These are phyloP conservation scores for Rhaphigaster nebulosa DNA, from an alignment of 2,888 invertebrate species.

Conservation along the genomic window DNA sequence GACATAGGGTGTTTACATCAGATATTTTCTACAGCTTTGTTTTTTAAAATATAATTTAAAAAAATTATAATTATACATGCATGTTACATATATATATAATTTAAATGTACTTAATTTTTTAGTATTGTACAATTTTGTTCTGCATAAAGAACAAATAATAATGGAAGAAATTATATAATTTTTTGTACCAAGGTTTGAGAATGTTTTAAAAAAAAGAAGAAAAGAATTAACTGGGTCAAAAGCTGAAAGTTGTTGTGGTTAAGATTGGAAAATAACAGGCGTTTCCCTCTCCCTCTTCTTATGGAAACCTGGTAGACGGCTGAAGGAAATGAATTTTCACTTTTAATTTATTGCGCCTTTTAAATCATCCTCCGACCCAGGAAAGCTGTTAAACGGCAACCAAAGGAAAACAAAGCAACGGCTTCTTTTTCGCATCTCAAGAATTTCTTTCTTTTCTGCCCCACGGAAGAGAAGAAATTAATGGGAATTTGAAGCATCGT, in stretches of 20 bases:
- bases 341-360: conserved; percentile 45
- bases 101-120: no score
- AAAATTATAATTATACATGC: no score
- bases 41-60: no score
- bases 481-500: conserved; percentile 27
- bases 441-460: conserved; percentile 2
- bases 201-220: neutral
- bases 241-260: neutral
- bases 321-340: conserved; percentile 45
- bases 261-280: conserved; percentile 10
- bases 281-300: neutral
- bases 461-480: neutral
- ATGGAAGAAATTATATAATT: neutral
- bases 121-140: no score
- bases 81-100: no score
- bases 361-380: conserved; percentile 7
- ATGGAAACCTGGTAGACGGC: neutral
- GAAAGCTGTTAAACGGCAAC: conserved; percentile 15
- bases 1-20: no score
- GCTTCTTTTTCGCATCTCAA: neutral
- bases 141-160: no score
- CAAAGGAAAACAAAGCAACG: conserved; percentile 3
- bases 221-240: neutral
- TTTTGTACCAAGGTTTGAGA: neutral
- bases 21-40: no score